Base-by-base conservation (phyloP, 1,140 invertebrate species). In the Heliconius himera region DNA sequence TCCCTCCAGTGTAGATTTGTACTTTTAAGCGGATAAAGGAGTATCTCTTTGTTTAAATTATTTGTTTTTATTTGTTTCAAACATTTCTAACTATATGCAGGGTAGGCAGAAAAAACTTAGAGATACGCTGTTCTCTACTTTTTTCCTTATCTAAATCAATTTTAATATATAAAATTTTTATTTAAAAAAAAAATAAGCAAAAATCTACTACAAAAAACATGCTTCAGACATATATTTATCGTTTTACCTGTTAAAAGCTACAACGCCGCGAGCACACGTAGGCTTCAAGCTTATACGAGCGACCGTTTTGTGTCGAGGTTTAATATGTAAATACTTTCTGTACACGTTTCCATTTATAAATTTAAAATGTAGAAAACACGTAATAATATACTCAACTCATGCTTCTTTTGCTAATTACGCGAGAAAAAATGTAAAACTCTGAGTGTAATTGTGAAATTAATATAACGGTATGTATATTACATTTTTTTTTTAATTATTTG, bases 281-380 rank as follows among this genome's bases (percentile, higher is more conserved):
- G 60, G 60, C 60, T 26, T 66, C 26, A 29, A 66, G 60, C 4
- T 66, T 66, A 66, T 66, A 29, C 26, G 60, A 66, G 26, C 60
- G 26, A 13, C 11, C 22, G 60, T 66, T 66, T 29, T 66, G 22
- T 29, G 60, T 26, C 60, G 60, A 66, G 11, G 60, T 29, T 66
- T 66, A 66, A 66, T 26, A 26, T 66, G 60, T 66, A 66, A 66
- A 66, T 66, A 66, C 13, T 66, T 66, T 66, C 26, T 66, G 26
- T 66, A 29, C 60, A 29, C 60, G 26, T 26, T 66, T 5, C 60
- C 26, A 26, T 66, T 66, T 66, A 66, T 66, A 66, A 66, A 66
- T 66, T 26, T 26, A 66, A 66, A 66, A 66, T 26, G 22, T 29
- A n/a, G 26, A 29, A 66, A 66, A 26, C 60, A 66, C 2, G 54